Base-by-base conservation (phyloP, 2,888 invertebrate genomes). In the Caenorhabditis sp. region DNA sequence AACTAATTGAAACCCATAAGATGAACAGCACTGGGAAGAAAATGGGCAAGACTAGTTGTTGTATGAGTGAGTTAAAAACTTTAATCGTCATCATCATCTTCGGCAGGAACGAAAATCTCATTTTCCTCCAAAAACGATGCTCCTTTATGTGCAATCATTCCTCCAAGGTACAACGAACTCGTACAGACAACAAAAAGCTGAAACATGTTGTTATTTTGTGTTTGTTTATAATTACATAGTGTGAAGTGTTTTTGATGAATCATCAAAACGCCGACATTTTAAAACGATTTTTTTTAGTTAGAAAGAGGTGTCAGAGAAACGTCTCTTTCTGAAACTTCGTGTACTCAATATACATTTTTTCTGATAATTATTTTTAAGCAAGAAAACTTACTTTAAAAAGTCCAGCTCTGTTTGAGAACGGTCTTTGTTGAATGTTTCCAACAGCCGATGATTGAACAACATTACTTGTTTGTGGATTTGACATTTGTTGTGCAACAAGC, bases 51-150 rank as follows among this genome's bases (percentile, higher is more conserved):
- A 31, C 4, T 31, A 6, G 10, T 31, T 4, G 10, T 10, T 31
- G 10, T 6, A 31, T 31, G 31, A n/a, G n/a, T n/a, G 31, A 31
- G 31, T 31, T 6, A 31, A 31, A 31, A 31, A 31, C 17, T 55
- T 60, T 62, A 73, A 59, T 80, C 80, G 27, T 95, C 95, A 85
- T 96, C 96, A 87, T 97, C 97, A 86, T 97, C 97, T 88, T 97
- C 96, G 10, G 94, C 93, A 6, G 96, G 96, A 54, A 96, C 95
- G 90, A 97, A 97, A 21, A 97, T 90, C 88, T 97, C 97, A 88
- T 96, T 95, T 89, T 97, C 97, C 90, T 97, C 97, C 31, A 97
- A 90, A 89, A 95, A 95, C 88, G 94, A 94, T 0, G 96, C 97
- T 69, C 95, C 93, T 85, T 92, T 93, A 90, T 95, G 95, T 89